Evolutionary conservation across 2,797 vertebrate genomes (phyloP).

Genomic region (Microchirus variegatus): DNA sequence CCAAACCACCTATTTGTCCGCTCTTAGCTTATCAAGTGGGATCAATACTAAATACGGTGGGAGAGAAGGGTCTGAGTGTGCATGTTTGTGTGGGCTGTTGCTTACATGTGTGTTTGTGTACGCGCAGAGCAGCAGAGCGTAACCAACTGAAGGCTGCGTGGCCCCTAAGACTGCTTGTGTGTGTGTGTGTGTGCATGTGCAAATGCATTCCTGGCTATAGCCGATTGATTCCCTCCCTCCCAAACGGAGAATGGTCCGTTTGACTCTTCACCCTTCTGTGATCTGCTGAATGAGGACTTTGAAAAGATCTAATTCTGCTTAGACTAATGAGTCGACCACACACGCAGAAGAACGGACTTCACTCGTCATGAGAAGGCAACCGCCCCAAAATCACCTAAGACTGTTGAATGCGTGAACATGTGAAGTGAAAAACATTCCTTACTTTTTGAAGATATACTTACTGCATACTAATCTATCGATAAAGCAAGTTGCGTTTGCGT

Average conservation of each 20-base stretch:
- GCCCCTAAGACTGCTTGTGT: slow-evolving; percentile 2
- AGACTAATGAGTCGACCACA: slow-evolving; percentile 41
- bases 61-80: slow-evolving; percentile 17
- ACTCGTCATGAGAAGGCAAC: slow-evolving; percentile 2
- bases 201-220: slow-evolving; percentile 51
- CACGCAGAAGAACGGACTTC: slow-evolving; percentile 5
- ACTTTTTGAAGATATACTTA: not conserved
- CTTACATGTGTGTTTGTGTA: not conserved
- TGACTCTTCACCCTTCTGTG: slow-evolving; percentile 65
- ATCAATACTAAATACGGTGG: slow-evolving; percentile 36
- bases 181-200: slow-evolving; percentile 14
- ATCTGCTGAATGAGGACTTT: slow-evolving; percentile 47
- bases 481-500: too few relatives aligned
- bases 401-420: not conserved
- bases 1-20: slow-evolving; percentile 47
- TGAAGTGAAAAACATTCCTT: not conserved
- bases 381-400: not conserved
- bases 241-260: slow-evolving; percentile 45
- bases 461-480: too few relatives aligned
- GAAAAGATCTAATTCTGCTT: slow-evolving; percentile 39
- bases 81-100: not conserved
- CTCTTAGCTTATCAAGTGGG: slow-evolving; percentile 49
- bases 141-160: not conserved
- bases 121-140: not conserved
- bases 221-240: slow-evolving; percentile 32